Evolutionary conservation across 2,888 invertebrate genomes (phyloP), one percentile per base, ranked within the genome.

Genomic region (Drosophila leonis): DNA sequence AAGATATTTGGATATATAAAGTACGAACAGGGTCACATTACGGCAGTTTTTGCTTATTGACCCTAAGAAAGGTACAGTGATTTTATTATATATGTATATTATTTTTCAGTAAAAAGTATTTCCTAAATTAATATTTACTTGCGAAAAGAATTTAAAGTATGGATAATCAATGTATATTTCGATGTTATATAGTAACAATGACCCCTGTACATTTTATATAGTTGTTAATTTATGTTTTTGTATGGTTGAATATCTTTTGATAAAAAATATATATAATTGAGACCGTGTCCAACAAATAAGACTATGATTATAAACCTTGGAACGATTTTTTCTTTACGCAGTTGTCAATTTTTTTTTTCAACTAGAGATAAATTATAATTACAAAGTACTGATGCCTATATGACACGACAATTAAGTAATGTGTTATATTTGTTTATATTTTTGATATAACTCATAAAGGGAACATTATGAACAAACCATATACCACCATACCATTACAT

Each of bases 1-100:
- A 75, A 75, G 75, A 67, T 60, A 33, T 35, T 60, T 60, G 13
- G 35, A 60, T 29, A 54, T 59, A 49, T 37, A 35, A 27, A 54
- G 33, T 41, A 49, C 18, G 12, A 52, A 61, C 39, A 29, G 27
- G 29, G 37, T 39, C 44, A 29, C 10, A 48, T 31, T 48, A 48
- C 27, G 27, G 46, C 27, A 46, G 27, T 15, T 46, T 24, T 46
- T 15, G 46, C 46, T 46, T 46, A 15, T 27, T n/a, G 8, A 48
- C 12, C 12, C 10, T 31, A 46, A 18, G 46, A 46, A 15, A 27
- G 44, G 46, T 46, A 29, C n/a, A 31, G 29, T 48, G 18, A 31
- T 18, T 18, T 29, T 18, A 48, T 18, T 29, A n/a, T 10, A 29
- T n/a, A 29, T 10, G 5, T 29, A 31, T 48, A 18, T 29, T 31